These are phyloP conservation scores for Paracanthobrama guichenoti DNA, from an alignment of 2,113 vertebrate genomes.

Conservation along the genomic window DNA sequence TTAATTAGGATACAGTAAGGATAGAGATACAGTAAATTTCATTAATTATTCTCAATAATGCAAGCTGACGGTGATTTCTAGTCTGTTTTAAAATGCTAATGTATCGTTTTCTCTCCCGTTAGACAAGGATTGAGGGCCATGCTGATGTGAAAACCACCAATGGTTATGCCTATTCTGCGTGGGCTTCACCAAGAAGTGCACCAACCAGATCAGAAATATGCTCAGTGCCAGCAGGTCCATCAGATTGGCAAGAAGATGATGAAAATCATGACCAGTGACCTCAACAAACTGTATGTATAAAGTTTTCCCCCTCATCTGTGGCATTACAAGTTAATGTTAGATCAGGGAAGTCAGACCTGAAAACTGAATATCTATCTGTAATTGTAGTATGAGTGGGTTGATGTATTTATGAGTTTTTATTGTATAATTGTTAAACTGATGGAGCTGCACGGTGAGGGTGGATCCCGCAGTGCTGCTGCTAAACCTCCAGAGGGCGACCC, in stretches of 20 bases:
- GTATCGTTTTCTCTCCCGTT: not conserved
- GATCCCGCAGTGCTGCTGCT: no score
- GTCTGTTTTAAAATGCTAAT: not conserved
- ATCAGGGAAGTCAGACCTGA: not conserved
- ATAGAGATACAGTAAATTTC: no score
- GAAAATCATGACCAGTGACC: constrained; percentile 98
- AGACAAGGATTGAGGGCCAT: constrained; percentile 98
- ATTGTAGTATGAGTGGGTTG: no score
- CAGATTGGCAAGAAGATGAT: constrained; percentile 89
- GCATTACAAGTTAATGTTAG: not conserved
- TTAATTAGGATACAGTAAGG: no score
- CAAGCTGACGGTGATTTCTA: no score
- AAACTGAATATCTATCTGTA: no score
- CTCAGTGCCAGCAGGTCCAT: no score
- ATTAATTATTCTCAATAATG: no score
- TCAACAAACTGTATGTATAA: constrained; percentile 89
- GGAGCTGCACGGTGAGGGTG: no score
- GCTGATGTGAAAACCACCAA: constrained; percentile 96
- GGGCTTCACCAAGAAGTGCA: constrained; percentile 96
- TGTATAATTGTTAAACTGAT: no score
- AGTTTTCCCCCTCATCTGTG: constrained; percentile 58
- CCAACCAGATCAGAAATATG: constrained; percentile 96
- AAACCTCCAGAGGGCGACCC: no score
- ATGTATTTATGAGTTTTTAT: no score
- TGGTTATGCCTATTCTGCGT: constrained; percentile 95